phyloP scores from a whole-genome alignment of 2,113 vertebrate species.

The Catharus fuscescens region DNA sequence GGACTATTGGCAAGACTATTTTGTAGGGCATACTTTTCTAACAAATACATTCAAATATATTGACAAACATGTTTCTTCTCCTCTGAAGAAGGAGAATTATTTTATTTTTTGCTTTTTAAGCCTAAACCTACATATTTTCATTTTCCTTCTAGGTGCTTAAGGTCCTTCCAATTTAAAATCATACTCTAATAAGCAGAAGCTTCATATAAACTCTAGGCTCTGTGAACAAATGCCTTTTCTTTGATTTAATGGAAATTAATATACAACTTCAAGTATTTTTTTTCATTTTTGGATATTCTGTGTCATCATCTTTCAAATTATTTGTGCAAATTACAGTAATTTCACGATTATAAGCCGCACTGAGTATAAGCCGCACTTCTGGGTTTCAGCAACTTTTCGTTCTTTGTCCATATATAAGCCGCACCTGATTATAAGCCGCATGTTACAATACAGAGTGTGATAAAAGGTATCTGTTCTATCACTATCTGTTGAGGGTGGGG shows the following conservation, averaged over 20 bases:
- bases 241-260: neutral
- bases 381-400: too few species aligned
- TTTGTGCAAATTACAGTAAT: neutral
- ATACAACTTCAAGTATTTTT: neutral
- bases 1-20: neutral
- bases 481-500: too few species aligned
- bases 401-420: too few species aligned
- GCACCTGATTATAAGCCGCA: too few species aligned
- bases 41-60: neutral
- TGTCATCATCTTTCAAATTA: neutral
- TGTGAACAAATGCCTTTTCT: neutral
- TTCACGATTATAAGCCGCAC: too few species aligned
- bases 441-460: too few species aligned
- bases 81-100: neutral
- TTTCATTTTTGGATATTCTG: neutral
- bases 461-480: too few species aligned
- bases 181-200: neutral
- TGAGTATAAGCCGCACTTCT: too few species aligned
- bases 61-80: neutral
- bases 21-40: neutral
- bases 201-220: neutral
- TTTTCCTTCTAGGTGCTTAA: neutral
- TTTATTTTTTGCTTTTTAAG: slow-evolving; percentile 18
- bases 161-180: neutral
- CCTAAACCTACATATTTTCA: neutral